Percentiles rank a stretch among this genome's conserved stretches.
phyloP scores from a whole-genome alignment of 2,113 vertebrate species.

The Bubo bubo region DNA sequence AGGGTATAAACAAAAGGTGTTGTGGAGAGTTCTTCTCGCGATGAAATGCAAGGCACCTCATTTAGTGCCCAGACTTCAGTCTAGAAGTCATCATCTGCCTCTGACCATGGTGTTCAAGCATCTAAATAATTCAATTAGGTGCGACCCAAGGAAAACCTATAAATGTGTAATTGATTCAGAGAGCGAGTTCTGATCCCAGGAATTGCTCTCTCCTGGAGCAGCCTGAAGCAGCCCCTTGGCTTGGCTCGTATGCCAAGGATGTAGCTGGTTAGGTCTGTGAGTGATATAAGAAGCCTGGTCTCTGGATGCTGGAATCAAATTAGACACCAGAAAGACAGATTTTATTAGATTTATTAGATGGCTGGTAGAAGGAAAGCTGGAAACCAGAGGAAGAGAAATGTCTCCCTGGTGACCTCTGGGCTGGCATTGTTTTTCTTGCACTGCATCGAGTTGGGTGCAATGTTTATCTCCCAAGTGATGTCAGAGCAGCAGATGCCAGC shows the following conservation, averaged over 20 bases:
- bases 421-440: neutral
- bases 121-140: neutral
- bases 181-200: neutral
- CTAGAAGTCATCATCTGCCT: neutral
- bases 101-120: neutral
- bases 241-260: neutral
- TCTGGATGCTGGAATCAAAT: conserved; percentile 29
- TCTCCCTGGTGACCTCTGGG: neutral
- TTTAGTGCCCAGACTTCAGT: neutral
- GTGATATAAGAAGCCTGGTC: neutral
- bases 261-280: neutral
- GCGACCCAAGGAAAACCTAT: neutral
- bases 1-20: neutral
- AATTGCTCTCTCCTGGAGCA: neutral
- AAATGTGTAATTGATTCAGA: neutral
- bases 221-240: neutral
- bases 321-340: conserved; percentile 37
- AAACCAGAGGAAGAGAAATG: neutral
- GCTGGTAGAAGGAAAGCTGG: neutral
- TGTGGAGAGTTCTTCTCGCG: neutral
- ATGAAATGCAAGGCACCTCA: neutral
- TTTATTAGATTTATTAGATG: conserved; percentile 37
- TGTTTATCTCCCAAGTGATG: neutral
- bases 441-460: rapidly evolving
- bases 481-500: neutral